These are phyloP conservation scores for Urosaurus nigricauda DNA, from an alignment of 2,797 vertebrate genomes.

Conservation along the genomic window DNA sequence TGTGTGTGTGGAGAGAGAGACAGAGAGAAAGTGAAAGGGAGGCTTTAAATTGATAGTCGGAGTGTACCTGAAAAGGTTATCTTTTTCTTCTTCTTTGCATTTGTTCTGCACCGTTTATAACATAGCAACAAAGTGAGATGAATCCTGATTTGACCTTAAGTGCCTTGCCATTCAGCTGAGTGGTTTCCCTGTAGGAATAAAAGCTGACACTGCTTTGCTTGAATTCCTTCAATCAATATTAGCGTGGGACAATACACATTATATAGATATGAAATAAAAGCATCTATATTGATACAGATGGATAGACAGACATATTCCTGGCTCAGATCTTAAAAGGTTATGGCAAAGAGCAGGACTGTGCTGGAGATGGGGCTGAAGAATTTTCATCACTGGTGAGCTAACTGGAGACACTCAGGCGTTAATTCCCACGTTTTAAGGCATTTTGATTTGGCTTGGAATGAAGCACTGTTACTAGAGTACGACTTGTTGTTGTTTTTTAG, in stretches of 20 bases:
- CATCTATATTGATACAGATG: slow-evolving; percentile 67
- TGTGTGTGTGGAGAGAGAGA: background rate
- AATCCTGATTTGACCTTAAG: slow-evolving; percentile 83
- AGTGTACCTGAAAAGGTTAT: slow-evolving; percentile 25
- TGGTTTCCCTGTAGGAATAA: slow-evolving; percentile 83
- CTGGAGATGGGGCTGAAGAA: slow-evolving; percentile 36
- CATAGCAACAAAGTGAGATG: slow-evolving; percentile 45
- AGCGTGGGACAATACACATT: slow-evolving; percentile 84
- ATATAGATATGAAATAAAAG: slow-evolving; percentile 77
- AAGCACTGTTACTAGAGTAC: slow-evolving; percentile 74
- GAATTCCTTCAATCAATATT: slow-evolving; percentile 85
- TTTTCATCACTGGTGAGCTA: slow-evolving; percentile 30
- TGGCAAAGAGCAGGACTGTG: slow-evolving; percentile 45
- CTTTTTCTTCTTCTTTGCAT: slow-evolving; percentile 15
- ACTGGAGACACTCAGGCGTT: slow-evolving; percentile 31
- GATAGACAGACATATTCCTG: slow-evolving; percentile 61
- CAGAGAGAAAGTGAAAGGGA: background rate
- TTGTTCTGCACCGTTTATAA: slow-evolving; percentile 51
- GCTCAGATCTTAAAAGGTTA: slow-evolving; percentile 65
- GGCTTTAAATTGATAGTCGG: slow-evolving; percentile 13
- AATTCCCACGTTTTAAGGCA: slow-evolving; percentile 44
- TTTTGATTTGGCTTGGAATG: slow-evolving; percentile 75
- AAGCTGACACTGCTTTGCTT: slow-evolving; percentile 75
- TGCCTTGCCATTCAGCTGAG: slow-evolving; percentile 80
- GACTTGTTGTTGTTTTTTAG: slow-evolving; percentile 80